These are phyloP conservation scores for Scatophagus argus DNA, from an alignment of 2,113 vertebrate genomes.

Conservation along the genomic window DNA sequence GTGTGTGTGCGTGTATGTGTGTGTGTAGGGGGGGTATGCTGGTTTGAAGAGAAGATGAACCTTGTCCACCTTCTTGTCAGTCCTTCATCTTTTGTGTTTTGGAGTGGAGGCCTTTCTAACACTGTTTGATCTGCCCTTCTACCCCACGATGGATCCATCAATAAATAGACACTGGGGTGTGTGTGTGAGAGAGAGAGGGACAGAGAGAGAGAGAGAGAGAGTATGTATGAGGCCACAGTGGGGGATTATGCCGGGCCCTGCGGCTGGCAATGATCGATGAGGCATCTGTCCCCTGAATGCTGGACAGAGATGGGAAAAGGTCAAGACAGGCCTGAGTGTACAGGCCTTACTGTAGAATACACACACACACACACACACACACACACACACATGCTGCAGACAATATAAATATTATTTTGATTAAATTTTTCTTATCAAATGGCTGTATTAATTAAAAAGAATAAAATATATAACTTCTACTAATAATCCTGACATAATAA, in stretches of 20 bases:
- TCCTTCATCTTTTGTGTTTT: slow-evolving; percentile 74
- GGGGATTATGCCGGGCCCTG: slow-evolving; percentile 74
- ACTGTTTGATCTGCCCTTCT: slow-evolving; percentile 73
- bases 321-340: slow-evolving; percentile 76
- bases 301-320: slow-evolving; percentile 80
- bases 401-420: slow-evolving; percentile 32
- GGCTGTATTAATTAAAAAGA: not conserved
- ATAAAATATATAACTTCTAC: not conserved
- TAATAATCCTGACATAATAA: not conserved
- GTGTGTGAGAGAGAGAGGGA: slow-evolving; percentile 9
- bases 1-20: slow-evolving; percentile 16
- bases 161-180: slow-evolving; percentile 55
- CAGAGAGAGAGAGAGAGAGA: not conserved
- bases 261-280: slow-evolving; percentile 85
- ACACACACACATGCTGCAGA: slow-evolving; percentile 16
- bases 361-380: slow-evolving; percentile 26
- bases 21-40: slow-evolving; percentile 19
- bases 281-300: slow-evolving; percentile 79
- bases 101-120: slow-evolving; percentile 46
- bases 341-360: slow-evolving; percentile 76
- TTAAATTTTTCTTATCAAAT: slow-evolving; percentile 5
- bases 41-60: slow-evolving; percentile 65
- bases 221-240: slow-evolving; percentile 61
- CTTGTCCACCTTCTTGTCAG: slow-evolving; percentile 78
- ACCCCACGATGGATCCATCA: slow-evolving; percentile 67